A percentile compares a stretch with the other conserved stretches of the same genome.
These are phyloP conservation scores for Pyrocoelia pectoralis DNA, from an alignment of 2,888 invertebrate genomes.

Conservation along the genomic window DNA sequence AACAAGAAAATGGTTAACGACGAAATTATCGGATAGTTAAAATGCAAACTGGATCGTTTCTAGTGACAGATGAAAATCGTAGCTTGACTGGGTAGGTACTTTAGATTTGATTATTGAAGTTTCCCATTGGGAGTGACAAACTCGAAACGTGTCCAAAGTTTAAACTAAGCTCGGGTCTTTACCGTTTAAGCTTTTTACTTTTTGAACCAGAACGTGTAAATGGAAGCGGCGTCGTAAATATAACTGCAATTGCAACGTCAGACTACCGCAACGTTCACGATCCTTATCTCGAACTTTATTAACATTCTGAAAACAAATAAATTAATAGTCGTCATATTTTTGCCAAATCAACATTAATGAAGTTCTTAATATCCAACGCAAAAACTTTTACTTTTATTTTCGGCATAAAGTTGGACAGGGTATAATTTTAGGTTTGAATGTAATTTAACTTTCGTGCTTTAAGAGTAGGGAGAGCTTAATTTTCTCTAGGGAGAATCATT, in stretches of 20 bases:
- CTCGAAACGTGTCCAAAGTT: conserved; percentile 31
- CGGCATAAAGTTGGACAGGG: conserved; percentile 16
- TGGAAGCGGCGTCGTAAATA: neutral
- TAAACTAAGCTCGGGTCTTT: conserved; percentile 24
- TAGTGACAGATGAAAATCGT: conserved; percentile 21
- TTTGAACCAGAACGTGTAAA: neutral
- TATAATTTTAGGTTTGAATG: conserved; percentile 20
- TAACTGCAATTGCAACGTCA: neutral
- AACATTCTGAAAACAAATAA: neutral
- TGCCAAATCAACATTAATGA: conserved; percentile 17
- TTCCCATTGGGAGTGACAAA: conserved; percentile 30
- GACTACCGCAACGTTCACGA: too few relatives aligned
- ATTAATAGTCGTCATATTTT: conserved; percentile 12
- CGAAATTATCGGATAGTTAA: conserved; percentile 17
- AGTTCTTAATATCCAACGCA: conserved; percentile 13
- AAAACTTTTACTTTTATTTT: conserved; percentile 12
- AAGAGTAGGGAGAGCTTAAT: conserved; percentile 17
- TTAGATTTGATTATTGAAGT: conserved; percentile 31
- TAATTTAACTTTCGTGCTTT: conserved; percentile 21
- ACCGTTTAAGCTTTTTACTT: conserved; percentile 18
- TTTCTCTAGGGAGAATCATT: conserved; percentile 19
- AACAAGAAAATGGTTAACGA: neutral
- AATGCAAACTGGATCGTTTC: conserved; percentile 25
- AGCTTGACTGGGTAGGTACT: conserved; percentile 15
- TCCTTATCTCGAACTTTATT: neutral